These are phyloP conservation scores for Microdon myrmicae DNA, from an alignment of 2,888 invertebrate species.

Conservation along the genomic window DNA sequence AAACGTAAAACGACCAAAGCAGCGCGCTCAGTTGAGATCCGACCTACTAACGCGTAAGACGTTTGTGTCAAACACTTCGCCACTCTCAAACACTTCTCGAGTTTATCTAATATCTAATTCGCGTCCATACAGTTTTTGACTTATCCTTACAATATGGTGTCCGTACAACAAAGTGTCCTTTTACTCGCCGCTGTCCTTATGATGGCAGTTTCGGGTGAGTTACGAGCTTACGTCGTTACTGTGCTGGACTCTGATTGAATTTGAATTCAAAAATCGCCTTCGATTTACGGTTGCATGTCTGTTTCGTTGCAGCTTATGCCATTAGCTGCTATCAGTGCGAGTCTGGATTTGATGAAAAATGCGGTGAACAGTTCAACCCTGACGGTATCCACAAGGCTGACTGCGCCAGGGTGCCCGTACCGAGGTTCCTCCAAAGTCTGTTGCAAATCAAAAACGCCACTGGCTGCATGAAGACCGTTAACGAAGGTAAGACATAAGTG, in stretches of 20 bases:
- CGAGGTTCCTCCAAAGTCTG: constrained; percentile 58
- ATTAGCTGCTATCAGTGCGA: constrained; percentile 64
- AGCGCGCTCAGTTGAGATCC: constrained; percentile 43
- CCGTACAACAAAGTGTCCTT: constrained; percentile 57
- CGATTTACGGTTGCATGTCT: neutral
- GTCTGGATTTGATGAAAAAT: constrained; percentile 58
- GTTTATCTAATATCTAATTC: neutral
- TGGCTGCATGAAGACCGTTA: constrained; percentile 63
- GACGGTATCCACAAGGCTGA: constrained; percentile 57
- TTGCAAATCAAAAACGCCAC: constrained; percentile 60
- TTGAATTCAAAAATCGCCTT: neutral
- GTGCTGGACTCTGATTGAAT: neutral
- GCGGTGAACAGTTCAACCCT: constrained; percentile 60
- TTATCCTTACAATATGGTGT: constrained; percentile 56
- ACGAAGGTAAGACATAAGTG: constrained; percentile 58
- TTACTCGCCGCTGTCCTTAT: constrained; percentile 58
- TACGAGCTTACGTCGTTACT: neutral
- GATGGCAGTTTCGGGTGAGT: constrained; percentile 59
- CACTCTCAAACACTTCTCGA: constrained; percentile 11
- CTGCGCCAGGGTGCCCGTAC: constrained; percentile 58
- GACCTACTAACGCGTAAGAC: constrained; percentile 41
- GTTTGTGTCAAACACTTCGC: constrained; percentile 15
- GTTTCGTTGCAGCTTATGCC: constrained; percentile 59
- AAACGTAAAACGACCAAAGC: constrained; percentile 32
- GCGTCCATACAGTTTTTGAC: too few species aligned